Conservation (phyloP, 2,113 vertebrate species). For the Ibidorhyncha struthersii region DNA sequence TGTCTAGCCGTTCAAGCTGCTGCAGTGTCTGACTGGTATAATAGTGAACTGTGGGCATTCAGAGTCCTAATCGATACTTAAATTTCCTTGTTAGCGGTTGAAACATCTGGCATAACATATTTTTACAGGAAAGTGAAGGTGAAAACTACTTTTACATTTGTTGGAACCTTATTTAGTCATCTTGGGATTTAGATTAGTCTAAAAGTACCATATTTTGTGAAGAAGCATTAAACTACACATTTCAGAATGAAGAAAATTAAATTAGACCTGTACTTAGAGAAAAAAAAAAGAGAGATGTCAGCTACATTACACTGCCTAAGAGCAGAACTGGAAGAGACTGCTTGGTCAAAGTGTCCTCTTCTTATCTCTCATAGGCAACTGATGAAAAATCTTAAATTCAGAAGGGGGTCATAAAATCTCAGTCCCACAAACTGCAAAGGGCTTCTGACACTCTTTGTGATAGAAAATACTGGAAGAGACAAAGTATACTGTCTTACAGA, state of each 20-base stretch:
- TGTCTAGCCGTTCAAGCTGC: background rate
- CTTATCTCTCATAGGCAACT: background rate
- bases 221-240: background rate
- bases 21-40: background rate
- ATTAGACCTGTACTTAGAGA: background rate
- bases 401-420: background rate
- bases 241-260: background rate
- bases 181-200: background rate
- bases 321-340: background rate
- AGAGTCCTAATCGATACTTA: background rate
- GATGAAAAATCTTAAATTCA: background rate
- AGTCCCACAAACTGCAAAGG: background rate
- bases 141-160: background rate
- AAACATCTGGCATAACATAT: background rate
- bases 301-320: background rate
- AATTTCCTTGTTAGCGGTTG: background rate
- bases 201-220: slow-evolving; percentile 6
- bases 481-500: background rate
- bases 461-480: background rate
- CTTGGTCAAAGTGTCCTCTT: background rate
- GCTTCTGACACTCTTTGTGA: background rate
- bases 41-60: background rate
- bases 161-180: background rate
- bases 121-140: background rate
- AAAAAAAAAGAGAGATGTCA: background rate